Percentiles rank a stretch among this genome's conserved stretches.
These are phyloP conservation scores for silkworm (Bombyx mori) DNA, from an alignment of 1,140 invertebrate genomes.

Conservation along the genomic window ASM3026992v2 NC_085131.1:9675001-9675500, in stretches of 20 bases:
- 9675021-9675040: too few relatives aligned
- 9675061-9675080: too few relatives aligned
- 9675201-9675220: not conserved
- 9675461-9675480: not conserved
- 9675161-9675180: too few relatives aligned
- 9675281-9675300: not conserved
- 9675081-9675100: too few relatives aligned
- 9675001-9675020: too few relatives aligned
- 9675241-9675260: not conserved
- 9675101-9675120: too few relatives aligned
- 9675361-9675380: constrained; percentile 32
- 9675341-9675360: constrained; percentile 51
- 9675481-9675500: too few relatives aligned
- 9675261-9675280: not conserved
- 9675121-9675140: too few relatives aligned
- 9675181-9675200: not conserved
- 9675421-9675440: constrained; percentile 57
- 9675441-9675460: constrained; percentile 14
- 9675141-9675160: too few relatives aligned
- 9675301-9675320: constrained; percentile 4
- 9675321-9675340: constrained; percentile 33
- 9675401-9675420: constrained; percentile 49
- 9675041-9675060: too few relatives aligned
- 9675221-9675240: not conserved
- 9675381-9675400: constrained; percentile 22